Evolutionary conservation across 1,140 invertebrate species (phyloP).

Genomic region (Halesus radiatus): DNA sequence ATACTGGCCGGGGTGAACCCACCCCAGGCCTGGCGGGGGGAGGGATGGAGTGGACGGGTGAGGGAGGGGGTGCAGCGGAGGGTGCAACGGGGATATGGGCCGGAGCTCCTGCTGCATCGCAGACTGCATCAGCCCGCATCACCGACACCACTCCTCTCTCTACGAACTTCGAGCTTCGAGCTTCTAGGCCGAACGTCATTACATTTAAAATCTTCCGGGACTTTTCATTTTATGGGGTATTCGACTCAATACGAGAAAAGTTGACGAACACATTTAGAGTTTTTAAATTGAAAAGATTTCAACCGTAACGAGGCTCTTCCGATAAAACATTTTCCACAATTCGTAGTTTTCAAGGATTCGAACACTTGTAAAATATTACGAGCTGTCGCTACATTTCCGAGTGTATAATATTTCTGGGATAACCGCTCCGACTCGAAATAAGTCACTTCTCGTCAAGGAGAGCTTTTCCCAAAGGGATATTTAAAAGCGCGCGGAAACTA

Average conservation of each 20-base stretch:
- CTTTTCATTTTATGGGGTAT: no score
- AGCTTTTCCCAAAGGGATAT: neutral
- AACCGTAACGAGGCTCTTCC: no score
- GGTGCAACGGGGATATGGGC: constrained; percentile 48
- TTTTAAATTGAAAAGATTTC: no score
- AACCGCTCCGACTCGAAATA: neutral
- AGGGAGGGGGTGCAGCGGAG: constrained; percentile 27
- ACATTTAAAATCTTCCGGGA: no score
- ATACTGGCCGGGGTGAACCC: constrained; percentile 5
- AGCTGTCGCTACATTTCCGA: no score
- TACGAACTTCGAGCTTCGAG: no score
- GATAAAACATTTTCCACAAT: no score
- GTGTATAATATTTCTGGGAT: neutral
- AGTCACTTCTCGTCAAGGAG: neutral
- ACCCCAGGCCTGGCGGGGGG: neutral
- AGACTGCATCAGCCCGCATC: constrained; percentile 58
- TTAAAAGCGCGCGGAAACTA: neutral
- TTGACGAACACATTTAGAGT: no score
- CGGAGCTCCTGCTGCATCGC: constrained; percentile 63
- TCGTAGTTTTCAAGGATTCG: no score
- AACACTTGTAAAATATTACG: no score
- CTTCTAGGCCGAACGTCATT: no score
- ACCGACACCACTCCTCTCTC: constrained; percentile 60
- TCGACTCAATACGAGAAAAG: no score
- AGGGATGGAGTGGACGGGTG: neutral